These are phyloP conservation scores for Pterostichus niger DNA, from an alignment of 2,888 invertebrate species.

Conservation along the genomic window DNA sequence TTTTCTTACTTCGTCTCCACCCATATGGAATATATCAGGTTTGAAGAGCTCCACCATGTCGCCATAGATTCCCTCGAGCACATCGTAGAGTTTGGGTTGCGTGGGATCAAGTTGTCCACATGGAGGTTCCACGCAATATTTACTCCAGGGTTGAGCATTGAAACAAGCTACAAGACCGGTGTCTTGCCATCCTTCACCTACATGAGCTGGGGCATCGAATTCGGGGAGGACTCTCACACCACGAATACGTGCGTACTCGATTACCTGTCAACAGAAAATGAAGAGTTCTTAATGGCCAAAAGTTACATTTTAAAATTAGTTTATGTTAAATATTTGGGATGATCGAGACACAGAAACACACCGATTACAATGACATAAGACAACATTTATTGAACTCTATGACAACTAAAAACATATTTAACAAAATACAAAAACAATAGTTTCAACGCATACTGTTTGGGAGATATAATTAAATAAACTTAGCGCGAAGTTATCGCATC, in stretches of 20 bases:
- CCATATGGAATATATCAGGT: conserved; percentile 92
- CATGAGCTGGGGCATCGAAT: conserved; percentile 95
- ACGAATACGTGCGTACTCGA: conserved; percentile 84
- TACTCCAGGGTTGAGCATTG: conserved; percentile 86
- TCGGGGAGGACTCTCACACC: conserved; percentile 95
- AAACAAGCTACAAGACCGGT: conserved; percentile 84
- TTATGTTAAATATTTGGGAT: no score
- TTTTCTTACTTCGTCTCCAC: conserved; percentile 88
- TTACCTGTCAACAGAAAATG: conserved; percentile 73
- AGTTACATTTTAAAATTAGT: no score
- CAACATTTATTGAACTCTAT: no score
- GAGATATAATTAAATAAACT: no score
- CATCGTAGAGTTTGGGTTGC: conserved; percentile 84
- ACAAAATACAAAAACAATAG: no score
- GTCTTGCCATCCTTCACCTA: conserved; percentile 92
- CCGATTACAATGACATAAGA: no score
- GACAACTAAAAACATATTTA: no score
- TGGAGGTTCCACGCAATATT: conserved; percentile 89
- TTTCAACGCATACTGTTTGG: no score
- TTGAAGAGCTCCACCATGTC: conserved; percentile 87
- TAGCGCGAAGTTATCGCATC: no score
- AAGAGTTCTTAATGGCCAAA: conserved; percentile 6
- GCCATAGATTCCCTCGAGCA: conserved; percentile 83
- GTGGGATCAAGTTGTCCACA: conserved; percentile 91
- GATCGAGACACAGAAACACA: no score